Evolutionary conservation across 1,140 invertebrate species (phyloP).

Genomic region (Drosophila pseudoobscura): DNA sequence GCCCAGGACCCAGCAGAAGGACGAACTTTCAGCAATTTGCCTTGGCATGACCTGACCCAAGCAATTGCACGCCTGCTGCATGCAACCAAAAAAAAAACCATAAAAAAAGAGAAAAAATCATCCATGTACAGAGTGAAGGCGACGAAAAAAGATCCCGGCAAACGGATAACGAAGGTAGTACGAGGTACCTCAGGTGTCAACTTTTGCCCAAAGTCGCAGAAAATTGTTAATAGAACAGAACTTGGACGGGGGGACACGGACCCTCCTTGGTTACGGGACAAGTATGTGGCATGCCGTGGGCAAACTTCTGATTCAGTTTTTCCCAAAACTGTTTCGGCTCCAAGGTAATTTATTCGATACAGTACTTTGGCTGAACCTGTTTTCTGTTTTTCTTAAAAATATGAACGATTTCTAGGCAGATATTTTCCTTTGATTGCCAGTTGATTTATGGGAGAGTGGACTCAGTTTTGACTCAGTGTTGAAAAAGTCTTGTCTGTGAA

Average conservation of each 20-base stretch:
- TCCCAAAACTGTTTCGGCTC: no score
- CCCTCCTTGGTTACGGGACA: no score
- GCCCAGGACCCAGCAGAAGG: constrained; percentile 13
- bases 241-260: neutral
- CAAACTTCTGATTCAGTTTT: constrained; percentile 23
- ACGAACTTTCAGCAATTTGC: constrained; percentile 59
- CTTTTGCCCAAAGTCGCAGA: constrained; percentile 25
- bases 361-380: neutral
- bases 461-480: no score
- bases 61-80: constrained; percentile 43
- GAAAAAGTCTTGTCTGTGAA: no score
- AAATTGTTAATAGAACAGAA: constrained; percentile 33
- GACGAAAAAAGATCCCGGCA: neutral
- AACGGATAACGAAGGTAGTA: neutral
- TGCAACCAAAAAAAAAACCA: constrained; percentile 14
- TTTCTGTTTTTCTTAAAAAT: no score
- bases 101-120: no score
- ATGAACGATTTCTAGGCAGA: no score
- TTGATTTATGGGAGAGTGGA: no score
- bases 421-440: no score
- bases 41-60: constrained; percentile 48
- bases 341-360: constrained; percentile 42
- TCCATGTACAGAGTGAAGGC: neutral
- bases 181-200: constrained; percentile 39
- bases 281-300: neutral